Percentiles rank a stretch among this genome's conserved stretches.
Conservation (phyloP, 2,113 vertebrate species). For the Aix galericulata region DNA sequence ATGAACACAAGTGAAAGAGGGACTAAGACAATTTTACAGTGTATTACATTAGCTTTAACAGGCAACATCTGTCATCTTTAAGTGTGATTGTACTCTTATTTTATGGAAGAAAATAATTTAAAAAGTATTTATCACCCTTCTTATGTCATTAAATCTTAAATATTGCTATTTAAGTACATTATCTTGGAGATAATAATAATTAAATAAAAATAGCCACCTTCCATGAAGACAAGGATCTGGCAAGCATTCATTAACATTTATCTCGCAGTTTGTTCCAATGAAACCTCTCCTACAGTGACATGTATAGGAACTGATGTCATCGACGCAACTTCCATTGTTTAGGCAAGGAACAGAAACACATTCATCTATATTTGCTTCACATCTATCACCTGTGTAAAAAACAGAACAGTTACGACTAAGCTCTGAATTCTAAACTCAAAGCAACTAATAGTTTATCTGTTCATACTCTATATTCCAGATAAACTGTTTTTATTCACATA, state of each 20-base stretch:
- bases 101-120: conserved; percentile 73
- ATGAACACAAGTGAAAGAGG: conserved; percentile 75
- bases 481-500: not conserved
- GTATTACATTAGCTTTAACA: conserved; percentile 73
- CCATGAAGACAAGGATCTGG: conserved; percentile 85
- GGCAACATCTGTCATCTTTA: conserved; percentile 72
- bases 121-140: conserved; percentile 69
- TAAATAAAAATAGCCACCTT: conserved; percentile 76
- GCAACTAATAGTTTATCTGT: not conserved
- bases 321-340: conserved; percentile 77
- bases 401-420: not conserved
- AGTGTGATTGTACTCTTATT: conserved; percentile 35
- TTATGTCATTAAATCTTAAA: conserved; percentile 53
- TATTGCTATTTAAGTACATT: conserved; percentile 37
- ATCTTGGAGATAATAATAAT: conserved; percentile 43
- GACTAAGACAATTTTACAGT: conserved; percentile 70
- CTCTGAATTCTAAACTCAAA: not conserved
- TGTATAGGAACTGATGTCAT: conserved; percentile 73
- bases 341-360: conserved; percentile 80
- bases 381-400: conserved; percentile 70
- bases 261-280: conserved; percentile 76
- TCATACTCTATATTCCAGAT: not conserved
- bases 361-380: conserved; percentile 80
- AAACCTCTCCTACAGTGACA: conserved; percentile 80
- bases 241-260: conserved; percentile 80